phyloP scores from a whole-genome alignment of 2,113 vertebrate genomes.

The Esox niger region DNA sequence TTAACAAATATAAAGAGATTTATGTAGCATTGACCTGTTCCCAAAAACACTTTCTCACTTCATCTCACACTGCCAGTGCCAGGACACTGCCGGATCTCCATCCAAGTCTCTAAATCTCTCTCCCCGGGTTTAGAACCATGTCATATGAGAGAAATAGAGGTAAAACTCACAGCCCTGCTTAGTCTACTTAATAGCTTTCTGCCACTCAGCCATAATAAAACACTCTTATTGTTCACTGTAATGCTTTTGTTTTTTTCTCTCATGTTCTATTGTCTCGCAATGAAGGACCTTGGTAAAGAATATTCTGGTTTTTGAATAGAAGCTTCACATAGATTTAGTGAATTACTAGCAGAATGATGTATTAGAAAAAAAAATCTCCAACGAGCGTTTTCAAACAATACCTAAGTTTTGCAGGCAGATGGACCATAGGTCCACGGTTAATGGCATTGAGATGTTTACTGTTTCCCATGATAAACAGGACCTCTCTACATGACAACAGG shows the following conservation, averaged over 20 bases:
- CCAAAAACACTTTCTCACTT: slow-evolving; percentile 42
- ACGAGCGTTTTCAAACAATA: too few relatives aligned
- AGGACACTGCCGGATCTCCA: slow-evolving; percentile 46
- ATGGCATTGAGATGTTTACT: background rate
- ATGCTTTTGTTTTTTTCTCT: too few relatives aligned
- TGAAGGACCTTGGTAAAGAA: too few relatives aligned
- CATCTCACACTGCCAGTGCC: slow-evolving; percentile 46
- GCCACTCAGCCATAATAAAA: background rate
- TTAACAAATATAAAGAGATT: slow-evolving; percentile 50
- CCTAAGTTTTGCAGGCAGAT: too few relatives aligned
- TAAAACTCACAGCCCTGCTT: slow-evolving; percentile 46
- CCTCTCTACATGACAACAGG: too few relatives aligned
- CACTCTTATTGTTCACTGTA: background rate
- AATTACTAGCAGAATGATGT: too few relatives aligned
- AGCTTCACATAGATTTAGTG: background rate
- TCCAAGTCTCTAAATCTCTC: slow-evolving; percentile 52
- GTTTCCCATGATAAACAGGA: too few relatives aligned
- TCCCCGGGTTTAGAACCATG: slow-evolving; percentile 52
- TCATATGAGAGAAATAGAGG: slow-evolving; percentile 47
- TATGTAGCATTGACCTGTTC: slow-evolving; percentile 40
- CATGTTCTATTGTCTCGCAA: background rate
- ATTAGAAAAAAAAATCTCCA: too few relatives aligned
- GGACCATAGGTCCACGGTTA: too few relatives aligned
- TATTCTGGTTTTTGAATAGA: background rate
- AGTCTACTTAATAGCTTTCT: slow-evolving; percentile 21